phyloP scores from a whole-genome alignment of 2,113 vertebrate species.

The Petroica traversi region DNA sequence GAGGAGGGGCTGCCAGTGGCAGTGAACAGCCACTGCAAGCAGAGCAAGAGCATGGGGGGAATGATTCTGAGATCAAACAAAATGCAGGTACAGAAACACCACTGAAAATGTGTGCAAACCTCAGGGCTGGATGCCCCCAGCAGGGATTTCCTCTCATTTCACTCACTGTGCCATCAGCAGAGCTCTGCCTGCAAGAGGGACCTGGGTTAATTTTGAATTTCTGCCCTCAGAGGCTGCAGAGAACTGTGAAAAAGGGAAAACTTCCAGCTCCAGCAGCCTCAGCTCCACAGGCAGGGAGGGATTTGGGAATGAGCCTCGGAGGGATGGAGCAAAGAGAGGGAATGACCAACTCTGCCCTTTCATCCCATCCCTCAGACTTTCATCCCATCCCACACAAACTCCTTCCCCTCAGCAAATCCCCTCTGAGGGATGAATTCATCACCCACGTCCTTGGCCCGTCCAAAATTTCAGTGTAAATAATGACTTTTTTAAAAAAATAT shows the following conservation, averaged over 20 bases:
- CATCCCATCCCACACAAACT: too few species aligned
- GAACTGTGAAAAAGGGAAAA: too few species aligned
- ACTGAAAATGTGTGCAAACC: not conserved
- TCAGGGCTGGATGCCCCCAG: not conserved
- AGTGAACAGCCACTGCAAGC: not conserved
- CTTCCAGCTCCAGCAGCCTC: not conserved
- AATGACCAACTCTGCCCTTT: slow-evolving; percentile 1
- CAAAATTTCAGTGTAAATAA: not conserved
- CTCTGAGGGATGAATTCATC: not conserved
- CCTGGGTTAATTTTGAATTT: not conserved
- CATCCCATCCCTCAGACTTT: not conserved
- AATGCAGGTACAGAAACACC: fast-evolving
- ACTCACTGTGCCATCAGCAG: not conserved
- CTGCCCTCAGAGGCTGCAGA: not conserved
- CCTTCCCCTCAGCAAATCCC: not conserved
- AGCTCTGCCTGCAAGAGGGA: not conserved
- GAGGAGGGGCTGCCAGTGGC: not conserved
- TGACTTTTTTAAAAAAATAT: not conserved
- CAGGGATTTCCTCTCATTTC: not conserved
- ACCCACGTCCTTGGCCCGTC: not conserved
- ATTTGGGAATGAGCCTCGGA: slow-evolving; percentile 30
- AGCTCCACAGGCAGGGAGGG: not conserved
- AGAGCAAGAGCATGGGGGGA: not conserved
- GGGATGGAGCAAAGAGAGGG: not conserved
- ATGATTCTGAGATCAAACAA: fast-evolving